Evolutionary conservation across 2,113 vertebrate species (phyloP).

Genomic region (Herpailurus yagouaroundi): DNA sequence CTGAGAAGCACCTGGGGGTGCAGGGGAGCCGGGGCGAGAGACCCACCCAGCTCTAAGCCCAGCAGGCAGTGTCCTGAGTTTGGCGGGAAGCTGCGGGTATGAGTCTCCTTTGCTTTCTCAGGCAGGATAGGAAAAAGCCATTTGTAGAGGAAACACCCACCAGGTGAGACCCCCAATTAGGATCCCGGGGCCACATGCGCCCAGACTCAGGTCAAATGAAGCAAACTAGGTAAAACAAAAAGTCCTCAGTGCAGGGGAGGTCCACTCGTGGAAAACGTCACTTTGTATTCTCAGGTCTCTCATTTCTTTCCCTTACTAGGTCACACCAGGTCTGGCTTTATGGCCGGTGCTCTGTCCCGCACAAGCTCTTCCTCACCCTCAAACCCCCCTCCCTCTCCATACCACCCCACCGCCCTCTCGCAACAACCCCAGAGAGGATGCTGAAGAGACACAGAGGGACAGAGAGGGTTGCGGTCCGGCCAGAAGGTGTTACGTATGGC

Average conservation of each 20-base stretch:
- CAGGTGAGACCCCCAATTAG: background rate
- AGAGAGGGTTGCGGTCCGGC: background rate
- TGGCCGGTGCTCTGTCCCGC: accelerated
- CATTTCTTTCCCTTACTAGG: background rate
- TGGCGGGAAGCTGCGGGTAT: background rate
- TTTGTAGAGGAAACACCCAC: background rate
- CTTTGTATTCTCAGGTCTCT: accelerated
- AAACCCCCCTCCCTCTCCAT: background rate
- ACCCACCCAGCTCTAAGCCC: background rate
- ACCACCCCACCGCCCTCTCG: background rate
- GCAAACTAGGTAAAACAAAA: background rate
- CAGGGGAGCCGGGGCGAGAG: accelerated
- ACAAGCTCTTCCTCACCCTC: background rate
- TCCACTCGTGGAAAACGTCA: background rate
- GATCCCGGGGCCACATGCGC: background rate
- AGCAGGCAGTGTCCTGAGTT: background rate
- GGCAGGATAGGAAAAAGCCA: background rate
- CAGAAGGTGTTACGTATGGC: accelerated
- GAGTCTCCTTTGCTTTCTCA: background rate
- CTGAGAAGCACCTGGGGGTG: background rate
- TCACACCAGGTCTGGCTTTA: background rate
- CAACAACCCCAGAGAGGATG: background rate
- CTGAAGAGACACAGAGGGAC: background rate
- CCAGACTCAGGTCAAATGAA: background rate
- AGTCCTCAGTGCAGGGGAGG: background rate